A percentile compares a stretch with the other conserved stretches of the same genome.
These are phyloP conservation scores for Drosophila murphyi DNA, from an alignment of 1,140 invertebrate genomes.

Conservation along the genomic window DNA sequence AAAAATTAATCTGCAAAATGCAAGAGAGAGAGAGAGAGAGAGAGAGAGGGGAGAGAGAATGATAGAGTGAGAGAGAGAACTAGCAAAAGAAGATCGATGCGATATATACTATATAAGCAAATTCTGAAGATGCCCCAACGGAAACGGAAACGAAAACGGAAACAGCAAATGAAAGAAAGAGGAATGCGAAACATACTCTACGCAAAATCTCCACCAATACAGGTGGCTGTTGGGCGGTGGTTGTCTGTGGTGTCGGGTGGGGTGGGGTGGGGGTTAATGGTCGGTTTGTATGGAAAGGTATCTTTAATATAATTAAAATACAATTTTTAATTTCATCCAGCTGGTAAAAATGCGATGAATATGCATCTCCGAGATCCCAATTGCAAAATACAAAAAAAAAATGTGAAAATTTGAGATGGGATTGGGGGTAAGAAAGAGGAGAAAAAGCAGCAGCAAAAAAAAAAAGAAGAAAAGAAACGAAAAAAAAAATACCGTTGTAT, in stretches of 20 bases:
- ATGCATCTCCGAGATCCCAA: background rate
- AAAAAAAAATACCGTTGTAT: slow-evolving; percentile 64
- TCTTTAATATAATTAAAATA: no score
- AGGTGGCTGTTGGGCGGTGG: slow-evolving; percentile 21
- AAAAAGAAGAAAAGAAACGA: background rate
- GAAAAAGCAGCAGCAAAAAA: background rate
- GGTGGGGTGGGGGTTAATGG: no score
- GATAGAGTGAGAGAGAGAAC: background rate
- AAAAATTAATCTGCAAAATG: slow-evolving; percentile 57
- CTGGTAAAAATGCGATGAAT: background rate
- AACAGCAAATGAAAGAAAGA: background rate
- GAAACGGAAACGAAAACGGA: slow-evolving; percentile 18
- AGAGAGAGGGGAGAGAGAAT: slow-evolving; percentile 21
- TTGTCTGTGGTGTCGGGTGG: no score
- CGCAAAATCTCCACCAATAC: slow-evolving; percentile 1
- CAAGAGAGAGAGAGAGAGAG: slow-evolving; percentile 23
- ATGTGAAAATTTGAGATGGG: background rate
- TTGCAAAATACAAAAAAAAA: background rate
- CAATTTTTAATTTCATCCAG: background rate
- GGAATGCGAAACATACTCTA: background rate
- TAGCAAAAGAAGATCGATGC: slow-evolving; percentile 6
- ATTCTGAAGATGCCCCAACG: slow-evolving; percentile 14
- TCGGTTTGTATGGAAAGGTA: no score
- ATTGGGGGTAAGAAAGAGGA: background rate
- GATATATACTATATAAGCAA: slow-evolving; percentile 3